These are phyloP conservation scores for Eira barbara DNA, from an alignment of 2,113 vertebrate genomes.

Conservation along the genomic window DNA sequence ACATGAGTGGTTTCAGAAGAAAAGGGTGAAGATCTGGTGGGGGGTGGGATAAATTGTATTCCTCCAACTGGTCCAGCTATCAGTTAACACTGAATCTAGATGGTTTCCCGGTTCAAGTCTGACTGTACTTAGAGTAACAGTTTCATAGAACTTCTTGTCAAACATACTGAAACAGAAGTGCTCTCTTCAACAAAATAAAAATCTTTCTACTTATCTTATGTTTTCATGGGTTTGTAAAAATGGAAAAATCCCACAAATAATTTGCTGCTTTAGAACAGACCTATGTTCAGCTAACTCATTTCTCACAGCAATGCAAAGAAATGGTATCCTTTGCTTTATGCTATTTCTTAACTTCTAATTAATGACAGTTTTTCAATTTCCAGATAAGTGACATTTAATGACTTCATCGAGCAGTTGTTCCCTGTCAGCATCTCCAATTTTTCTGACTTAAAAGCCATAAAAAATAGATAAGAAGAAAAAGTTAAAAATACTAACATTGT, in stretches of 20 bases:
- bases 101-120: background rate
- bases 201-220: background rate
- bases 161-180: background rate
- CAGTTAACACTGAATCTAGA: background rate
- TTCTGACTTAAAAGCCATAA: background rate
- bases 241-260: background rate
- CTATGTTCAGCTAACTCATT: background rate
- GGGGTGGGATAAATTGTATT: background rate
- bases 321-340: background rate
- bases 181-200: conserved; percentile 17
- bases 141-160: conserved; percentile 8
- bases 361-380: conserved; percentile 20
- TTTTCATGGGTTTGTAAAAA: background rate
- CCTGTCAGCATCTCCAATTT: background rate
- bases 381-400: background rate
- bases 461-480: conserved; percentile 9
- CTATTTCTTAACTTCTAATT: conserved; percentile 30
- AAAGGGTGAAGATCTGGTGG: background rate
- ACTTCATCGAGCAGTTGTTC: background rate
- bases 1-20: background rate
- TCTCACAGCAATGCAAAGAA: background rate
- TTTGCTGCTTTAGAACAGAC: background rate
- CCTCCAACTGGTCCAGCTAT: background rate
- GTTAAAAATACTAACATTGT: conserved; percentile 29
- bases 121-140: background rate